Conservation (phyloP, 2,888 invertebrate species). For the Drosophila merina region DNA sequence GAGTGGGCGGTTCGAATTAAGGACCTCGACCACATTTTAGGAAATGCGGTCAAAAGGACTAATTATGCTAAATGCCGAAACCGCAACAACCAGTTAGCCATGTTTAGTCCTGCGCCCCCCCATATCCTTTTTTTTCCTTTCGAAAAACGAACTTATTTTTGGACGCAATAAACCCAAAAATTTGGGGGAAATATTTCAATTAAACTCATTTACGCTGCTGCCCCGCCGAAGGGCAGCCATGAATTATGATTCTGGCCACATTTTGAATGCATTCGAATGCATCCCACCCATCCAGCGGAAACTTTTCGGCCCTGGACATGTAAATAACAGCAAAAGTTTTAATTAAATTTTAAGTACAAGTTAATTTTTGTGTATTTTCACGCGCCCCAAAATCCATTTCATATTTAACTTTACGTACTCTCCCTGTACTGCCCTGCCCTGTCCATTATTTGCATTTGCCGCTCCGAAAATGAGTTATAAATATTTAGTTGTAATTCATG, state of each 20-base stretch:
- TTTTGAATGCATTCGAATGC: not conserved
- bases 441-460: conserved; percentile 39
- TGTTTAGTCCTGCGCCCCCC: conserved; percentile 27
- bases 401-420: conserved; percentile 27
- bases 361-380: conserved; percentile 75
- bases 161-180: conserved; percentile 67
- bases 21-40: conserved; percentile 63
- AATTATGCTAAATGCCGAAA: conserved; percentile 79
- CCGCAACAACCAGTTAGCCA: conserved; percentile 75
- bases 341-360: conserved; percentile 79
- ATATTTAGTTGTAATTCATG: conserved; percentile 78
- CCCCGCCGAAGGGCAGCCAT: conserved; percentile 31
- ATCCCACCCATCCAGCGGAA: not conserved
- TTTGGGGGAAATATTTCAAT: conserved; percentile 67
- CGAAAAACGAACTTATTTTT: conserved; percentile 1
- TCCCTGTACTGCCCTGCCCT: not conserved
- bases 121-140: conserved; percentile 8
- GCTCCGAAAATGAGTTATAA: conserved; percentile 75
- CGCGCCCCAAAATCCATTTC: conserved; percentile 40
- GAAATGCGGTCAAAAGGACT: conserved; percentile 77
- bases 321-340: conserved; percentile 75
- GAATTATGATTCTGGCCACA: conserved; percentile 63
- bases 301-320: conserved; percentile 44
- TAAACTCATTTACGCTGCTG: conserved; percentile 48
- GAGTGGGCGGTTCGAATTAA: conserved; percentile 23